Evolutionary conservation across 2,888 invertebrate genomes (phyloP), one percentile per base, ranked within the genome.

Genomic region (Drosophila mayaguana): DNA sequence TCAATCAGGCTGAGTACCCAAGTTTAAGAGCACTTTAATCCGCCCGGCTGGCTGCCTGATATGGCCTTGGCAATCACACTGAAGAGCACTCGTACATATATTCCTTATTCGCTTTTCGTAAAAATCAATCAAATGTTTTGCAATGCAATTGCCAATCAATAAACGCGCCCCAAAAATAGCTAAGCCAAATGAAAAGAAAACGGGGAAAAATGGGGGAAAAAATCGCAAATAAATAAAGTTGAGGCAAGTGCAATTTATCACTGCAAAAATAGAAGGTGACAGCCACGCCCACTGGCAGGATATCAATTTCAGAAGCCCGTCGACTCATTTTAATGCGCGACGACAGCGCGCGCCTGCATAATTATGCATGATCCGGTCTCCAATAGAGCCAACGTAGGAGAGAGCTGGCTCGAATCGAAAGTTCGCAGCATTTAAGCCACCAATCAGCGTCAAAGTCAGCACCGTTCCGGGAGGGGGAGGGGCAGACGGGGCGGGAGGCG

Each of bases 391-490:
- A 8, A 6, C 8, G 28, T n/a, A n/a, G n/a, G n/a, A 28, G 54
- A 56, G 54, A 56, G 32, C 62, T 20, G 55, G 48, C 51, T 50
- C 43, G 43, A 68, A 74, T 70, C 75, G 75, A 78, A 63, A 78
- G 75, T 70, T 70, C 67, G 57, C 76, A 63, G 68, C 81, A 72
- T 77, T 88, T 85, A 89, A 88, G 89, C 89, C 76, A 86, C 89
- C 86, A 86, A 86, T 86, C 86, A 86, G 89, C 86, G 88, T 86
- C 89, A 85, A 71, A 63, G 63, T 55, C 89, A 89, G 78, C 18
- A 18, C 8, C n/a, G n/a, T n/a, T 4, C 14, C 5, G 1, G 14
- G 14, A 16, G 36, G 14, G 14, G 14, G 14, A 5, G 14, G 14
- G 5, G 3, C 14, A 14, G 12, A 0, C 5, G 1, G 1, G 12